These are phyloP conservation scores for Gymnocheta viridis DNA, from an alignment of 2,888 invertebrate species.

Conservation along the genomic window DNA sequence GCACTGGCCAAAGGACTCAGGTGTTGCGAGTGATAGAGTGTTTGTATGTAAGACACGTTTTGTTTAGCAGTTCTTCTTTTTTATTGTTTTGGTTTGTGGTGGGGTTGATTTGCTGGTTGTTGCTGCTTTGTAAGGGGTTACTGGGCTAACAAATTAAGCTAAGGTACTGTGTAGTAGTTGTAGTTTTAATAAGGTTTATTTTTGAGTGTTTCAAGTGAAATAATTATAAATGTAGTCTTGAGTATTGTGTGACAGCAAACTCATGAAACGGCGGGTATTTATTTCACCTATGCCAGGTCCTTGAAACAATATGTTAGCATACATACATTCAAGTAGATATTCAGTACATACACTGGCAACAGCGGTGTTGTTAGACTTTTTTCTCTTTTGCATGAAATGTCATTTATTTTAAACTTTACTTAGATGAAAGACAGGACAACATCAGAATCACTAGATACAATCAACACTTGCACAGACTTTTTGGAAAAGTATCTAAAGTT, in stretches of 20 bases:
- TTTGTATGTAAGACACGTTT: background rate
- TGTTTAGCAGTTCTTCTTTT: constrained; percentile 30
- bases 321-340: background rate
- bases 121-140: constrained; percentile 7
- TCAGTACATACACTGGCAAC: no score
- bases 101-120: constrained; percentile 41
- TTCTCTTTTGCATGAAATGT: constrained; percentile 1
- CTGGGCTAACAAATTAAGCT: constrained; percentile 11
- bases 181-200: constrained; percentile 6
- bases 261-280: constrained; percentile 60
- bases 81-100: constrained; percentile 19
- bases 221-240: constrained; percentile 58
- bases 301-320: constrained; percentile 65
- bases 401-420: constrained; percentile 24
- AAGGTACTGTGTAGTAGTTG: constrained; percentile 50
- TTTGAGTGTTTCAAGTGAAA: constrained; percentile 25
- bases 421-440: background rate
- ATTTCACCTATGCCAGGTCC: constrained; percentile 48
- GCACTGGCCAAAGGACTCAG: constrained; percentile 51
- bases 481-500: background rate
- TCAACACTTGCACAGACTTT: constrained; percentile 3
- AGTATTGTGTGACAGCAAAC: constrained; percentile 38
- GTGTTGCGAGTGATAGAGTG: constrained; percentile 22
- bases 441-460: background rate
- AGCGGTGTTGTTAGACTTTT: no score